Evolutionary conservation across 92 coral and sea anemone species (phyloP), one percentile per base, ranked within the genome.

Genomic region (Epizoanthus fatuus): DNA sequence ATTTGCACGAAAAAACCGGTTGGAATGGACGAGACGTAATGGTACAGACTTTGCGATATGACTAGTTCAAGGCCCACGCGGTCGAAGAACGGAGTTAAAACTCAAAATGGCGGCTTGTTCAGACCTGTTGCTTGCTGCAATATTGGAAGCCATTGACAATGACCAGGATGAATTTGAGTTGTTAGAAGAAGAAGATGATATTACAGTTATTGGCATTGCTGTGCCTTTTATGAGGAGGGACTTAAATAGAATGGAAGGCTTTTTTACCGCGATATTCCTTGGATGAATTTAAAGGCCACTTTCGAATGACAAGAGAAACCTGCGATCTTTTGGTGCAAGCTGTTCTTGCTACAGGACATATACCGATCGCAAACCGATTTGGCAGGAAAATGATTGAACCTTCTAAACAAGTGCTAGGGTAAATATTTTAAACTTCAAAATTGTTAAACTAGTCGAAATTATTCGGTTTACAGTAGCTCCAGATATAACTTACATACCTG

Each of bases 351-450:
- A 69, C 74, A 39, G 74, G 74, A 14, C 35, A 44, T 19, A 17
- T 69, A 69, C 74, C 74, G 52, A 69, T 40, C 22, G 54, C 72
- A 45, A 29, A 64, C 25, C 63, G 64, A 58, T 45, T 54, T 58
- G 84, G 76, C 13, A 75, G 77, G 63, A 17, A 38, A 29, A 45
- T 39, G 12, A 85, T 75, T 85, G 75, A 47, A 13, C 83, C 83
- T 22, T 3, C 56, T 14, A 85, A 85, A 66, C 89, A 85, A 62
- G 67, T 85, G 29, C 38, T 75, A 35, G 32, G 32, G 32, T 29
- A 29, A 29, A 29, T 29, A 29, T 29, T 29, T 29, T 29, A 29
- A 29, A 29, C 1, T 29, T 29, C 32, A 29, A 29, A 29, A 29
- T 29, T 29, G 32, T 29, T 29, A 29, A 29, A 29, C 1, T 29